phyloP scores from a whole-genome alignment of 1,140 invertebrate genomes.

The Asbolus verrucosus region DNA sequence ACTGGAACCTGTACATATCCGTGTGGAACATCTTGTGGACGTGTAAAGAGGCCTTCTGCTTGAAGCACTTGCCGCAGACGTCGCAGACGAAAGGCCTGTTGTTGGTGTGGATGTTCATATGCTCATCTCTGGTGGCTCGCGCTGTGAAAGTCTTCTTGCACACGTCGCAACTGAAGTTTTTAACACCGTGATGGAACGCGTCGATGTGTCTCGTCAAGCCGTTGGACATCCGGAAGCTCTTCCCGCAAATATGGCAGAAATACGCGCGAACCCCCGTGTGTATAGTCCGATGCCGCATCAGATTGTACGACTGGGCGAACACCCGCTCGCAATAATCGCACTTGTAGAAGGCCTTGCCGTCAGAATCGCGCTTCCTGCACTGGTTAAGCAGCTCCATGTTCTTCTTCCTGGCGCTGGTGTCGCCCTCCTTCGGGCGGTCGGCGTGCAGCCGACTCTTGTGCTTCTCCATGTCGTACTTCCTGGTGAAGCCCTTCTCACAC shows the following conservation, averaged over 20 bases:
- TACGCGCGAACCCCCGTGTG: slow-evolving; percentile 68
- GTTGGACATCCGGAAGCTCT: slow-evolving; percentile 63
- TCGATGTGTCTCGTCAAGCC: slow-evolving; percentile 58
- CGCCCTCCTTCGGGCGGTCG: slow-evolving; percentile 35
- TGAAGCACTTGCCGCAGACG: slow-evolving; percentile 67
- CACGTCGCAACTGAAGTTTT: slow-evolving; percentile 65
- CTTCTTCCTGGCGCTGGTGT: slow-evolving; percentile 17
- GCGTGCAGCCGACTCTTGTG: slow-evolving; percentile 58
- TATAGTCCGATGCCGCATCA: slow-evolving; percentile 67
- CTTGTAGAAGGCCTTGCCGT: slow-evolving; percentile 62
- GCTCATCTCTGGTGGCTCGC: slow-evolving; percentile 72
- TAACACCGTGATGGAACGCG: slow-evolving; percentile 61
- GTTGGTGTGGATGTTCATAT: slow-evolving; percentile 74
- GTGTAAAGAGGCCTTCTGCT: slow-evolving; percentile 71
- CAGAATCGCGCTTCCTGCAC: slow-evolving; percentile 50
- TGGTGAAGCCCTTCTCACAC: slow-evolving; percentile 57
- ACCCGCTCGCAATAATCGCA: slow-evolving; percentile 67
- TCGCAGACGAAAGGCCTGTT: slow-evolving; percentile 75
- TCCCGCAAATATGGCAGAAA: slow-evolving; percentile 70
- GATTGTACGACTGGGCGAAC: slow-evolving; percentile 65
- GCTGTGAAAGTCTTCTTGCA: slow-evolving; percentile 64
- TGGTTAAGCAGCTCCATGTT: slow-evolving; percentile 40
- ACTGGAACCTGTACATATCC: slow-evolving; percentile 82
- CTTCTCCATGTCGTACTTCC: slow-evolving; percentile 59
- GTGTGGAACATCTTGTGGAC: slow-evolving; percentile 98